Evolutionary conservation across 1,140 invertebrate genomes (phyloP), one percentile per base, ranked within the genome.

Genomic region (Sycobia sp.): DNA sequence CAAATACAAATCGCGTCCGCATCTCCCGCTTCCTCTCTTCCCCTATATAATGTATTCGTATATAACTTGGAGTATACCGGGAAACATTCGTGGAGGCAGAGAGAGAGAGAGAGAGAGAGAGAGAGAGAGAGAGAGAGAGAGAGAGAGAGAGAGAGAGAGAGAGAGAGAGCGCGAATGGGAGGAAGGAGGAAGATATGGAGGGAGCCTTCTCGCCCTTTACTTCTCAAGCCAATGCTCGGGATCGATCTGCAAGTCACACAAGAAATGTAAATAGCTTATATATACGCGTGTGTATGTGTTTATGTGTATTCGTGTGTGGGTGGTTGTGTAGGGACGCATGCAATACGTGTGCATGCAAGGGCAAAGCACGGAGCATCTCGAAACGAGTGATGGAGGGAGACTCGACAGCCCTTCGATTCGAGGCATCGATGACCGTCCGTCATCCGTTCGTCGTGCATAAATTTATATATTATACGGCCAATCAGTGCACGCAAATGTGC

Each of bases 241-340:
- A 34, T 44, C 38, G n/a, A n/a, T 47, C 43, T 10, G 11, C 29
- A 13, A 27, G 13, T 2, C 11, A 22, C 14, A 22, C 3, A 23
- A 46, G 32, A 47, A 58, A 58, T 58, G 41, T 27, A 47, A 58
- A 58, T 47, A 46, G 22, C 55, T 20, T n/a, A n/a, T n/a, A n/a
- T n/a, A n/a, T n/a, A n/a, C n/a, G n/a, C n/a, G n/a, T n/a, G 29
- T 4, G 41, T 46, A 16, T 47, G 16, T 58, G 25, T 58, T 47
- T n/a, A n/a, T 34, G 23, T 25, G n/a, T n/a, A 46, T 7, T 5
- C 16, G 16, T 25, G 22, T 4, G 29, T 1, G 13, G 39, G 55
- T 3, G 47, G n/a, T 27, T 56, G 20, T 56, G 20, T 43, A 27
- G 32, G 13, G 39, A 13, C 23, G 32, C 7, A n/a, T 25, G n/a